phyloP scores from a whole-genome alignment of 2,113 vertebrate genomes.

The Chamaea fasciata region DNA sequence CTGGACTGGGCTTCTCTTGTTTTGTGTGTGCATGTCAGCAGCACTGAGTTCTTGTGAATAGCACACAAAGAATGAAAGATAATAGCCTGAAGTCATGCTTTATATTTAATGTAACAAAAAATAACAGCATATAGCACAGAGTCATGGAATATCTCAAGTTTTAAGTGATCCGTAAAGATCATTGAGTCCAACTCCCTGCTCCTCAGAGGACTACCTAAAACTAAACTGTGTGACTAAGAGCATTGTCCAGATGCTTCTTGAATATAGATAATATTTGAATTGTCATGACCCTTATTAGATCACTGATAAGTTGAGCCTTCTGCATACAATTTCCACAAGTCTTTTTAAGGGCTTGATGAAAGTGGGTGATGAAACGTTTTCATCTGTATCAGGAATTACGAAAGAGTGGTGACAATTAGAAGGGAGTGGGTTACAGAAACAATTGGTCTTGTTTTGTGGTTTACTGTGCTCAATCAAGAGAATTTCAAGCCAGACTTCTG shows the following conservation, averaged over 20 bases:
- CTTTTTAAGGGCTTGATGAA: neutral
- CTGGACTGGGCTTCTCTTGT: neutral
- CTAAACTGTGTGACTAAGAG: neutral
- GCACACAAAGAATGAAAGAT: neutral
- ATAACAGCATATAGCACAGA: neutral
- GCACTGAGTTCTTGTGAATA: neutral
- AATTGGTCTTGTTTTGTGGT: neutral
- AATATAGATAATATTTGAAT: neutral
- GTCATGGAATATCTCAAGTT: neutral
- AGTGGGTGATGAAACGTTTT: neutral
- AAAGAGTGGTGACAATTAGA: neutral
- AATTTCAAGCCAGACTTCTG: neutral
- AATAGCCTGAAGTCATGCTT: neutral
- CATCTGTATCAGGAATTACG: neutral
- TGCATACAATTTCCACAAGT: neutral
- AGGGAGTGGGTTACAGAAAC: neutral
- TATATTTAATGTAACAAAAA: neutral
- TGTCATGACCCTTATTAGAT: neutral
- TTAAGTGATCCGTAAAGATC: neutral
- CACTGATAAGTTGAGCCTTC: neutral
- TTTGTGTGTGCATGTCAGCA: neutral
- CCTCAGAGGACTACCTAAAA: neutral
- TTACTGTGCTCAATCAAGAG: neutral
- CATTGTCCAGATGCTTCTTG: rapidly evolving
- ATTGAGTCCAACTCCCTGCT: neutral